These are phyloP conservation scores for Sebastes matsubarae DNA, from an alignment of 2,797 vertebrate species.

Conservation along the genomic window DNA sequence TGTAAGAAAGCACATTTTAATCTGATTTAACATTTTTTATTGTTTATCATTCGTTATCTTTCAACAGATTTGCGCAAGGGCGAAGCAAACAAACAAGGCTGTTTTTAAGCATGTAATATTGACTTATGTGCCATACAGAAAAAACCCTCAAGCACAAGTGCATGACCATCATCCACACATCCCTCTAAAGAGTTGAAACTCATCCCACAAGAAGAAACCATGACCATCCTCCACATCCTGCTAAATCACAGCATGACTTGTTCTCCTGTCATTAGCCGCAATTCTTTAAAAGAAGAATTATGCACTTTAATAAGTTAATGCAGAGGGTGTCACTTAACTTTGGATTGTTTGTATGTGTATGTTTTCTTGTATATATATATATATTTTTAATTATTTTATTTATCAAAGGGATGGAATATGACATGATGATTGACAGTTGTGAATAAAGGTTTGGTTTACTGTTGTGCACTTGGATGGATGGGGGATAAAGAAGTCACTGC, in stretches of 20 bases:
- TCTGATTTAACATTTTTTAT: not conserved
- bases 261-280: conserved; percentile 30
- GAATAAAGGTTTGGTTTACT: conserved; percentile 5
- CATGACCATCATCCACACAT: conserved; percentile 42
- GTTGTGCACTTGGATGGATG: not conserved
- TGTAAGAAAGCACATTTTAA: conserved; percentile 3
- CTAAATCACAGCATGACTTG: conserved; percentile 43
- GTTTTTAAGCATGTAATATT: conserved; percentile 34
- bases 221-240: not conserved
- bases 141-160: conserved; percentile 43
- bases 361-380: conserved; percentile 40
- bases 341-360: conserved; percentile 43
- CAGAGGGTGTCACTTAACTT: conserved; percentile 42
- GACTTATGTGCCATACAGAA: conserved; percentile 40
- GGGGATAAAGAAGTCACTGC: not conserved
- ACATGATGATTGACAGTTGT: conserved; percentile 40
- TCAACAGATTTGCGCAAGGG: not conserved
- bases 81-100: not conserved
- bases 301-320: conserved; percentile 79
- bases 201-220: not conserved
- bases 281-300: conserved; percentile 43
- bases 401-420: conserved; percentile 55
- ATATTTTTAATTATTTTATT: conserved; percentile 54
- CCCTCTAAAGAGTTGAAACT: not conserved
- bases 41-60: conserved; percentile 1